Percentiles rank a stretch among this genome's conserved stretches.
Evolutionary conservation across 2,888 invertebrate genomes (phyloP).

Genomic region (Pimpla rufipes): DNA sequence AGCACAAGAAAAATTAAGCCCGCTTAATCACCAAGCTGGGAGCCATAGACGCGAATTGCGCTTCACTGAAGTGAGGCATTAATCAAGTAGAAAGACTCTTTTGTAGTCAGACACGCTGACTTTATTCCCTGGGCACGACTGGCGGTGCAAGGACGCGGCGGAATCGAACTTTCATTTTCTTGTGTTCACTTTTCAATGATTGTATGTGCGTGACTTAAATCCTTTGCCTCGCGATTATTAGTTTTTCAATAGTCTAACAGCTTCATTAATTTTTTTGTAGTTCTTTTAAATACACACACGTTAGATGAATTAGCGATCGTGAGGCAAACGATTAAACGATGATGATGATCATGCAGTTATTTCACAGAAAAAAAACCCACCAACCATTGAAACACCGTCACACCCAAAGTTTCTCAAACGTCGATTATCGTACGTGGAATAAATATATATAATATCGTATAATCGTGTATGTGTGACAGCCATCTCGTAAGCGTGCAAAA

Average conservation of each 20-base stretch:
- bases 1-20: constrained; percentile 42
- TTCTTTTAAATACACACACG: not conserved
- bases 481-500: constrained; percentile 80
- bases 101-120: not conserved
- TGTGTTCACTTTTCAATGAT: constrained; percentile 21
- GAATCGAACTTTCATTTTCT: not conserved
- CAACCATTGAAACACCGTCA: constrained; percentile 41
- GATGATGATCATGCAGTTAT: constrained; percentile 42
- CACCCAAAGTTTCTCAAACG: constrained; percentile 30
- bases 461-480: constrained; percentile 72
- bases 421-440: constrained; percentile 17
- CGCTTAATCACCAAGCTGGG: constrained; percentile 15
- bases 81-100: constrained; percentile 10
- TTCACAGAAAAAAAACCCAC: constrained; percentile 16
- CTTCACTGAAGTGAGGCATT: constrained; percentile 7
- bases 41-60: constrained; percentile 20
- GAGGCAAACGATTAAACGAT: constrained; percentile 20
- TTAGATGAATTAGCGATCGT: not conserved
- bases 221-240: constrained; percentile 17
- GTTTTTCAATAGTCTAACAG: too few relatives aligned
- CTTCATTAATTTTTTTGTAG: too few relatives aligned
- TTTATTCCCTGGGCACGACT: not conserved
- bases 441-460: constrained; percentile 46
- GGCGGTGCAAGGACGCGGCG: not conserved
- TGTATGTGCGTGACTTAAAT: not conserved